Conservation (phyloP, 2,888 invertebrate genomes). For the Macrosiphum euphorbiae region DNA sequence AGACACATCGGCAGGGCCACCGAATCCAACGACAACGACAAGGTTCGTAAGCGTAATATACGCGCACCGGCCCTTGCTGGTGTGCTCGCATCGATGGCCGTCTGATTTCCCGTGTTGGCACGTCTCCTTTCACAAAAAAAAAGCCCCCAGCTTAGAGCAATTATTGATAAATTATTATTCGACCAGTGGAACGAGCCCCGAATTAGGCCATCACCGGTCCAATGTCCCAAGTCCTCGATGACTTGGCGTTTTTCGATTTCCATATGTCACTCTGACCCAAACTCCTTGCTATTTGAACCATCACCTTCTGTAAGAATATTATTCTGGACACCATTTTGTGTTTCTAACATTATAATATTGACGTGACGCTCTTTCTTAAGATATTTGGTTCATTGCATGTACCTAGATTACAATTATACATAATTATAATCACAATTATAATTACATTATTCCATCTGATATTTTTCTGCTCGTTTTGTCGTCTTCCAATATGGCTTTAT, state of each 20-base stretch:
- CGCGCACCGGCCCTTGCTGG: background rate
- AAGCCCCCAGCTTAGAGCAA: background rate
- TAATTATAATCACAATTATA: no score
- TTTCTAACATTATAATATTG: background rate
- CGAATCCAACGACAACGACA: slow-evolving; percentile 63
- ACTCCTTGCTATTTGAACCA: background rate
- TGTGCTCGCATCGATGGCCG: background rate
- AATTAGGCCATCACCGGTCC: background rate
- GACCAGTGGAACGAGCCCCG: background rate
- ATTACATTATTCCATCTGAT: no score
- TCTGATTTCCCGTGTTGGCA: background rate
- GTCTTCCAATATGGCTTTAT: background rate
- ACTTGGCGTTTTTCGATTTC: background rate
- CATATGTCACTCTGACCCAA: background rate
- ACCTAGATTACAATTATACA: no score
- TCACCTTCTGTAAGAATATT: background rate
- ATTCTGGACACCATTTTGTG: background rate
- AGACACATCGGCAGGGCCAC: slow-evolving; percentile 53
- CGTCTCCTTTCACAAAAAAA: background rate
- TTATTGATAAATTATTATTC: background rate
- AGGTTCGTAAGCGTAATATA: slow-evolving; percentile 30
- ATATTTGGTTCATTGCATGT: background rate
- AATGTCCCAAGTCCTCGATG: background rate
- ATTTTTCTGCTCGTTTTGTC: background rate
- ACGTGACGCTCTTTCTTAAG: background rate